Evolutionary conservation across 2,797 vertebrate species (phyloP).

Genomic region (Onychomys torridus): DNA sequence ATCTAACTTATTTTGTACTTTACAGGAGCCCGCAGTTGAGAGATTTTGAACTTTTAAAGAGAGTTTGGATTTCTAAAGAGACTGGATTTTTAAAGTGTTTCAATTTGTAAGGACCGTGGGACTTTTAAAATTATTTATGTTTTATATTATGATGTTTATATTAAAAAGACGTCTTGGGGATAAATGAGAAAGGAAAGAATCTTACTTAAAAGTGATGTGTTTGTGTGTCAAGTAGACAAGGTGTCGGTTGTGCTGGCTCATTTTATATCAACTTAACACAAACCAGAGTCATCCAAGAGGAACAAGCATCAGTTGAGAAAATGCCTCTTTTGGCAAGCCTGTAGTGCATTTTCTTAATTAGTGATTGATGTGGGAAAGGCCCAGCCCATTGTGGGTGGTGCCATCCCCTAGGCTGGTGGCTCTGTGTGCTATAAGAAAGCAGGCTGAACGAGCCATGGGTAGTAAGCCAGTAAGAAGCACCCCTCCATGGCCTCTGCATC

Average conservation of each 20-base stretch:
- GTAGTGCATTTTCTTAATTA: background rate
- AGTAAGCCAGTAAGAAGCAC: background rate
- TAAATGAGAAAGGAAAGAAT: background rate
- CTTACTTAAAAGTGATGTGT: background rate
- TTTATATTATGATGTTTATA: background rate
- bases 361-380: background rate
- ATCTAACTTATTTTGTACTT: background rate
- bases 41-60: background rate
- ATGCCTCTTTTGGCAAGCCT: background rate
- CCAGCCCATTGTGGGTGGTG: background rate
- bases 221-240: background rate
- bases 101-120: background rate
- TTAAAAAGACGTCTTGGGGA: background rate
- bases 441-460: background rate
- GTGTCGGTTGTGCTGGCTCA: background rate
- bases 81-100: background rate
- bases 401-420: background rate
- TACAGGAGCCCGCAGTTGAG: background rate
- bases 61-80: background rate
- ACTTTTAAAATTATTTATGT: background rate
- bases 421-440: background rate
- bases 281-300: background rate
- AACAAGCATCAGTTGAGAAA: background rate
- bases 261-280: background rate
- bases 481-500: background rate